phyloP scores from a whole-genome alignment of 2,888 invertebrate species.

The Drosophila parthenogenetica region DNA sequence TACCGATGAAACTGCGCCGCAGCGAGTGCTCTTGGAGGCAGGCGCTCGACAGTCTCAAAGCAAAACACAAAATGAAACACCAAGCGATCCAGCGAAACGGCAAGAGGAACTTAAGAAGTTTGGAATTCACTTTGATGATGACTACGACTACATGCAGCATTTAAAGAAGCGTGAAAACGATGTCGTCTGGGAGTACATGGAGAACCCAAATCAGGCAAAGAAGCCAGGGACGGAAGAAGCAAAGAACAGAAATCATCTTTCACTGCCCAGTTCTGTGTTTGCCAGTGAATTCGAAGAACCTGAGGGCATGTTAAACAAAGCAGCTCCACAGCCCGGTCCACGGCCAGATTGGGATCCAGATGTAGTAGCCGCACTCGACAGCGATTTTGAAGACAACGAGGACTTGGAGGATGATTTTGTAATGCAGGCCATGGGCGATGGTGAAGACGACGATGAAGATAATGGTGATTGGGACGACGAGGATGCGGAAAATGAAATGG shows the following conservation, averaged over 20 bases:
- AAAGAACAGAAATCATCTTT: conserved; percentile 82
- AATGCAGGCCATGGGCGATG: conserved; percentile 87
- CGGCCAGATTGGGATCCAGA: conserved; percentile 95
- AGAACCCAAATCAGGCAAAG: conserved; percentile 82
- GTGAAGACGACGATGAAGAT: conserved; percentile 64
- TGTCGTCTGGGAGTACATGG: conserved; percentile 84
- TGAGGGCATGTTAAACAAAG: conserved; percentile 87
- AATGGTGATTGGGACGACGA: conserved; percentile 70
- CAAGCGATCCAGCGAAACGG: conserved; percentile 85
- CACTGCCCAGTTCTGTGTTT: conserved; percentile 94
- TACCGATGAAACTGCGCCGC: conserved; percentile 95
- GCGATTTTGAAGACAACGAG: conserved; percentile 94
- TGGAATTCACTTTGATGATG: conserved; percentile 97
- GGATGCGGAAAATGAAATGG: conserved; percentile 66
- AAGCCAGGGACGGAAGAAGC: conserved; percentile 57
- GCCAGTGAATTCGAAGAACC: conserved; percentile 94
- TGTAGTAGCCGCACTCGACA: conserved; percentile 95
- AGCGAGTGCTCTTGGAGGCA: conserved; percentile 91
- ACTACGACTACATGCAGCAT: conserved; percentile 98
- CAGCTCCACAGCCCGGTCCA: conserved; percentile 85
- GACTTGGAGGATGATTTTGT: conserved; percentile 98
- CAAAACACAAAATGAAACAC: conserved; percentile 66
- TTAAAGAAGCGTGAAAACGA: conserved; percentile 86
- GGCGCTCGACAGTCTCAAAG: conserved; percentile 65
- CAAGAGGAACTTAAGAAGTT: conserved; percentile 92